Evolutionary conservation across 2,113 vertebrate genomes (phyloP), one percentile per base, ranked within the genome.

Genomic region (Gracilinanus agilis): DNA sequence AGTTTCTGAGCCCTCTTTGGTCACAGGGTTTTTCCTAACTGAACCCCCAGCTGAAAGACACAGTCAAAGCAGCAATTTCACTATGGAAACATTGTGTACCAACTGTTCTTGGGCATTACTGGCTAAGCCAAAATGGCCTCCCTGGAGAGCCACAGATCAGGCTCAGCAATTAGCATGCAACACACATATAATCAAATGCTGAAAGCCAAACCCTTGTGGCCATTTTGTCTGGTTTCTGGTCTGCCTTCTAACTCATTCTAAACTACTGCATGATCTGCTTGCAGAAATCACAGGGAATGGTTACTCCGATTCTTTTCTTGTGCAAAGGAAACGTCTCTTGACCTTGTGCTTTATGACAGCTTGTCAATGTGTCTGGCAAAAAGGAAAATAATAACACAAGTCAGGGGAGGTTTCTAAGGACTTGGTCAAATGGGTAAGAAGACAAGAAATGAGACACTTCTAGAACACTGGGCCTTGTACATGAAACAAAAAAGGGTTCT

Each of bases 91-190:
- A 40, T 23, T 23, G 19, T 83, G 67, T 83, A 44, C 90, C 40
- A 92, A 10, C 8, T 90, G 91, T 55, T 95, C 24, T 0, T 34
- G 53, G 27, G 40, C 9, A 92, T 40, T 49, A 54, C 6, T 9
- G 91, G 58, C 24, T 89, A 67, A 93, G 44, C 7, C 93, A 55
- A 91, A 25, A 75, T 6, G 93, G 53, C 44, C 88, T 92, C 93
- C n/a, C 95, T 56, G 75, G 91, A 94, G 91, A 92, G 40, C 90
- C 90, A 91, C 94, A 61, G 83, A 44, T 53, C 54, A 97, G 92
- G 49, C 11, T 90, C 93, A 83, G 40, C 93, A 93, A 89, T 91
- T 94, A 92, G 83, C 53, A 94, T 90, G 56, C 54, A 92, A 92
- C 56, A 83, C 25, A 92, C 49, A 44, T 19, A 53, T n/a, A 53